Evolutionary conservation across 2,797 vertebrate species (phyloP), one percentile per base, ranked within the genome.

Genomic region (Lagorchestes hirsutus): DNA sequence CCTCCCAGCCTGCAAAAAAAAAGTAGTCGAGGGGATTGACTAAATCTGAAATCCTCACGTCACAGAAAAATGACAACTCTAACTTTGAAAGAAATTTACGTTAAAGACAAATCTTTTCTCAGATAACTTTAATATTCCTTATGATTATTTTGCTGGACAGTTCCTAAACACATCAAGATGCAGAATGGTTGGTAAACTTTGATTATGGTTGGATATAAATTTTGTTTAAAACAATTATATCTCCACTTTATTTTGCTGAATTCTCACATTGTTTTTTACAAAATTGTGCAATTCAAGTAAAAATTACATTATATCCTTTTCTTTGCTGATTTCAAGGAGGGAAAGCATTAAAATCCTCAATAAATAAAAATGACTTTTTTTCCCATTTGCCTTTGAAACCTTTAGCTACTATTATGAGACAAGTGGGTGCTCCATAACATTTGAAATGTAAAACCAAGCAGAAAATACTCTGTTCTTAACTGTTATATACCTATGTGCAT

Each of bases 381-480:
- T 57, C n/a, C 55, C 16, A 95, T 96, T 96, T 93, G n/a, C 91
- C 96, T 96, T 96, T 96, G 93, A 59, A 95, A 92, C 34, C 58
- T 58, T 92, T 55, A 96, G 55, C n/a, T 54, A 93, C 11, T 94
- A 14, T n/a, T 46, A 94, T 67, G 95, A 94, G 92, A 55, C 95
- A 96, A 96, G 55, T 93, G 54, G n/a, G 93, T 93, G 93, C 91
- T n/a, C 11, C 31, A 82, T n/a, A n/a, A 29, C 14, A 90, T 96
- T 94, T 95, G 14, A 92, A 95, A 94, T 67, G 12, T 56, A 97
- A 94, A 93, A 91, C 67, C 16, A 90, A 18, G 14, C 0, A 3
- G 24, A n/a, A 92, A 91, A 92, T 0, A 59, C 74, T 82, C 67
- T 29, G n/a, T 67, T 92, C 2, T 92, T 62, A 95, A 95, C 62